phyloP scores from a whole-genome alignment of 2,797 vertebrate genomes.

The Monodelphis domestica region DNA sequence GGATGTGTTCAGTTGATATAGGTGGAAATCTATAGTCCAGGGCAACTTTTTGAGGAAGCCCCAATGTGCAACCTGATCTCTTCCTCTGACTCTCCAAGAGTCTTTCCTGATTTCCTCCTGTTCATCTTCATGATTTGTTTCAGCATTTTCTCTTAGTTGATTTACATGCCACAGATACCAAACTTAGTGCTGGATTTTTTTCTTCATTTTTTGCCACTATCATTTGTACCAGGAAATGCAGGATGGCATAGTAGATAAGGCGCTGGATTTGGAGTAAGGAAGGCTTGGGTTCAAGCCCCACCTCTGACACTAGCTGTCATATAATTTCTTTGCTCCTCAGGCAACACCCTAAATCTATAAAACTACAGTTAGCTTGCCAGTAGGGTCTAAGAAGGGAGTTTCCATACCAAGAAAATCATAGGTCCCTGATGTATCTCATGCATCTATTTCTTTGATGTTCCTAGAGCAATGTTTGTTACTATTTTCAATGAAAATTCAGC shows the following conservation, averaged over 20 bases:
- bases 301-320: background rate
- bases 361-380: background rate
- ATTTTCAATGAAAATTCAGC: conserved; percentile 63
- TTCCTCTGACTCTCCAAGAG: background rate
- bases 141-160: background rate
- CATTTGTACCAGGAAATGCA: background rate
- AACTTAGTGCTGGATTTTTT: conserved; percentile 41
- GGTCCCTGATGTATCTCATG: background rate
- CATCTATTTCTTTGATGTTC: background rate
- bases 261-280: background rate
- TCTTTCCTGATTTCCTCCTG: background rate
- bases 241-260: background rate
- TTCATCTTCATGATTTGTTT: background rate
- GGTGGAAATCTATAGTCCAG: background rate
- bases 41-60: background rate
- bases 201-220: conserved; percentile 39
- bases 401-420: background rate
- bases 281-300: background rate
- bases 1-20: background rate
- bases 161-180: conserved; percentile 38
- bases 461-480: conserved; percentile 50
- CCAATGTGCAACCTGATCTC: background rate
- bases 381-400: background rate
- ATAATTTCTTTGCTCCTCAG: background rate
- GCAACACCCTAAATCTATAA: background rate